phyloP scores from a whole-genome alignment of 2,797 vertebrate species.

The Acanthis flammea region DNA sequence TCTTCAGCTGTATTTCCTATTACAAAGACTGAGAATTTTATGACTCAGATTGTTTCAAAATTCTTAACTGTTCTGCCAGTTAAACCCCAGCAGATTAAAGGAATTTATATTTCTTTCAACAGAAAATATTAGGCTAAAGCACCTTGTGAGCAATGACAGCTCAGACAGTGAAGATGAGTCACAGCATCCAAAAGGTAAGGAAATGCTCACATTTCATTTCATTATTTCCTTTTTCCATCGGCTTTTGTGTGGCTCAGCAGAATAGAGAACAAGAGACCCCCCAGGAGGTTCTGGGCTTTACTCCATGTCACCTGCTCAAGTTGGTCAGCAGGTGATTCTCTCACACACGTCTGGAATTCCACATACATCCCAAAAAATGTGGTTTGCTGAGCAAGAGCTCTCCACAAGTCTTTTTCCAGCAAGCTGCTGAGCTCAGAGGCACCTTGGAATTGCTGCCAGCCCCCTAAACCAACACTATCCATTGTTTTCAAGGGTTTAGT shows the following conservation, averaged over 20 bases:
- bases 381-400: neutral
- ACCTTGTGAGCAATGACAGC: constrained; percentile 90
- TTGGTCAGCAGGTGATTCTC: neutral
- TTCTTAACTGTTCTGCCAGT: neutral
- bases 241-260: neutral
- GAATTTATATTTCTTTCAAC: constrained; percentile 43
- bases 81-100: neutral
- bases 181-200: constrained; percentile 85
- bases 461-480: neutral
- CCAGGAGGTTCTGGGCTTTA: neutral
- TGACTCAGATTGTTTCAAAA: neutral
- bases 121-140: constrained; percentile 92
- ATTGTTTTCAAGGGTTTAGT: neutral
- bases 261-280: neutral
- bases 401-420: neutral
- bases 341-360: neutral
- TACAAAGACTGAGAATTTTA: neutral
- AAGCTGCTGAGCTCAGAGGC: neutral
- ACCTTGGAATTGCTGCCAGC: neutral
- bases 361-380: neutral
- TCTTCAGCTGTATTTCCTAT: neutral
- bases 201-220: neutral
- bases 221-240: neutral
- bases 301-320: neutral
- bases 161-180: constrained; percentile 90